These are phyloP conservation scores for Calephelis perditalis DNA, from an alignment of 2,888 invertebrate species.

Conservation along the genomic window DNA sequence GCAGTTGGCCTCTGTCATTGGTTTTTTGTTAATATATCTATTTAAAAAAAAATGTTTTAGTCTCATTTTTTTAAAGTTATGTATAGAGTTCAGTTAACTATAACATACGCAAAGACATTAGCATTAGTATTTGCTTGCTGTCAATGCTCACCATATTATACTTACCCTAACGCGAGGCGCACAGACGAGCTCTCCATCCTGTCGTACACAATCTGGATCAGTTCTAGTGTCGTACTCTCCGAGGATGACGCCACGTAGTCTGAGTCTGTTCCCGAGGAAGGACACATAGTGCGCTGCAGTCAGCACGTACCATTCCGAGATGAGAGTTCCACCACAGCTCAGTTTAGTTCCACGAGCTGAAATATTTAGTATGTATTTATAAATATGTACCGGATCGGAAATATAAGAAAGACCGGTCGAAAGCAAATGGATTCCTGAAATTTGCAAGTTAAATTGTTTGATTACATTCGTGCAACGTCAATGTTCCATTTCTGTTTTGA, in stretches of 20 bases:
- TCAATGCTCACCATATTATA: neutral
- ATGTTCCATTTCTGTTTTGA: no score
- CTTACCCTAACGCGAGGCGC: conserved; percentile 47
- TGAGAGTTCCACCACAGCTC: conserved; percentile 74
- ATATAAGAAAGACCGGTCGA: no score
- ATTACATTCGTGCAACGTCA: no score
- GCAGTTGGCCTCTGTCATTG: no score
- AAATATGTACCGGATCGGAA: no score
- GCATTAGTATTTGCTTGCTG: neutral
- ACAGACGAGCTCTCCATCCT: conserved; percentile 46
- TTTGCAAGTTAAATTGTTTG: no score
- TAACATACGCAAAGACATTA: no score
- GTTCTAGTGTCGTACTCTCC: conserved; percentile 78
- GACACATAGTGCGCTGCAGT: conserved; percentile 80
- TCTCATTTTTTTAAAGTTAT: no score
- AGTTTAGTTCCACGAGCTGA: conserved; percentile 50
- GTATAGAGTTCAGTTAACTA: no score
- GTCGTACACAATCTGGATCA: conserved; percentile 60
- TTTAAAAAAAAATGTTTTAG: no score
- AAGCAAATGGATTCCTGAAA: no score
- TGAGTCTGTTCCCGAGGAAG: conserved; percentile 60
- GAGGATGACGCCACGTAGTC: conserved; percentile 71
- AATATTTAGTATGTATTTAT: conserved; percentile 16
- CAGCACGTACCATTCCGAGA: conserved; percentile 71
- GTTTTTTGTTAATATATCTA: no score